Evolutionary conservation across 2,113 vertebrate species (phyloP).

Genomic region (Naja naja): DNA sequence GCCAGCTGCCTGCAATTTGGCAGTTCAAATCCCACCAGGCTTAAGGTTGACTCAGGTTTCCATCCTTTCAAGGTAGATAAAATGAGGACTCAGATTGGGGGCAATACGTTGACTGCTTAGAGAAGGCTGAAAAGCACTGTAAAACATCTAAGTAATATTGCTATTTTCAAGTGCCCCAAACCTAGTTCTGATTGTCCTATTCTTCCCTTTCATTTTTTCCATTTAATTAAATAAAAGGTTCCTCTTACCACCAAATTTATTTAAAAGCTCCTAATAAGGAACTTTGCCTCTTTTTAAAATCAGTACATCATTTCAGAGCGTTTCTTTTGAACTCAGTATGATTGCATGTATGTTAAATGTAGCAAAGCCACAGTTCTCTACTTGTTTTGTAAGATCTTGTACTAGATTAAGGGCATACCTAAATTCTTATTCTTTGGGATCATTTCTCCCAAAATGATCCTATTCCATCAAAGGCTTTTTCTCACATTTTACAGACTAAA

Average conservation of each 20-base stretch:
- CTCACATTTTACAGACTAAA: background rate
- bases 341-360: background rate
- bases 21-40: too few relatives aligned
- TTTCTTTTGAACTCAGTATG: background rate
- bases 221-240: background rate
- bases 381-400: background rate
- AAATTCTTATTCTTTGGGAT: background rate
- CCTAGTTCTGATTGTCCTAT: background rate
- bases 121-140: too few relatives aligned
- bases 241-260: background rate
- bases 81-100: too few relatives aligned
- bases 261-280: background rate
- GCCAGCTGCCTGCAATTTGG: too few relatives aligned
- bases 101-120: too few relatives aligned
- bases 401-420: background rate
- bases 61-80: too few relatives aligned
- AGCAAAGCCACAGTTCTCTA: background rate
- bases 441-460: background rate
- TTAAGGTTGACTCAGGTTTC: too few relatives aligned
- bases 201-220: background rate
- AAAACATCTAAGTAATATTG: too few relatives aligned
- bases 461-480: background rate
- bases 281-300: background rate
- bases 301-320: background rate
- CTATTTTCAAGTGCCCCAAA: background rate